Conservation (phyloP, 2,888 invertebrate species). For the Diachrysia chrysitis region DNA sequence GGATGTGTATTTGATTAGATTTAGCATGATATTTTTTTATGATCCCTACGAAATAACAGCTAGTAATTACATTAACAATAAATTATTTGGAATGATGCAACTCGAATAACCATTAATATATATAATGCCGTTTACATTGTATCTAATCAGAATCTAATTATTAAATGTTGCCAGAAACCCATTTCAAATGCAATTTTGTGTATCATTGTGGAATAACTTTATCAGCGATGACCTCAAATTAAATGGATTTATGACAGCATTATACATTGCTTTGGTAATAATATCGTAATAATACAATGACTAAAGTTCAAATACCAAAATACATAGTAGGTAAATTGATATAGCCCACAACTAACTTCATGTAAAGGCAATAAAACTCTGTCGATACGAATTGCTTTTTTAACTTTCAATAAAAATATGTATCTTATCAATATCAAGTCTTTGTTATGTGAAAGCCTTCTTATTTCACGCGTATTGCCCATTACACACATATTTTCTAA, state of each 20-base stretch:
- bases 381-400: background rate
- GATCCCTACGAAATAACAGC: too few species aligned
- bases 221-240: background rate
- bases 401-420: background rate
- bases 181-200: constrained; percentile 4
- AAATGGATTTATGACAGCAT: background rate
- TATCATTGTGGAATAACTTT: background rate
- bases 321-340: background rate
- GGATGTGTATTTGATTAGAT: too few species aligned
- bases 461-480: background rate
- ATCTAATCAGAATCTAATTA: background rate
- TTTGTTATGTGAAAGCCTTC: background rate
- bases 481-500: background rate
- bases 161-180: background rate
- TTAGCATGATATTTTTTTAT: too few species aligned
- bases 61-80: too few species aligned
- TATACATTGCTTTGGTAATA: background rate
- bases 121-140: background rate
- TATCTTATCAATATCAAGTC: background rate
- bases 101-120: background rate
- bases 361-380: background rate
- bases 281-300: background rate
- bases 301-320: too few species aligned
- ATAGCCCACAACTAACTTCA: background rate
- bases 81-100: background rate